Evolutionary conservation across 1,140 invertebrate genomes (phyloP), one percentile per base, ranked within the genome.

Genomic region (Sminthurinus signatus): DNA sequence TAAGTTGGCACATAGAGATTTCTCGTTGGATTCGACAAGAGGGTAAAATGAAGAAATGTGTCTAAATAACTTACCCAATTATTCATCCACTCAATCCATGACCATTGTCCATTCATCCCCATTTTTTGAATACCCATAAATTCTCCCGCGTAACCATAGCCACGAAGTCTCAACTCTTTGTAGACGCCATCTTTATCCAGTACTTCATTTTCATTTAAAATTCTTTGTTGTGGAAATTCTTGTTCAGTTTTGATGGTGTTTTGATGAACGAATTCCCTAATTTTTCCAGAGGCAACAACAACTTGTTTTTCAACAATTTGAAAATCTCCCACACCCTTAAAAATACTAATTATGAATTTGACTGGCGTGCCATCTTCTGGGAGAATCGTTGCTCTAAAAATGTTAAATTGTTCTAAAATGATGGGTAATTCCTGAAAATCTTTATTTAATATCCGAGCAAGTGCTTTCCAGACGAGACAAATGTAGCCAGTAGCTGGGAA

Each of bases 401-500:
- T 92, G 60, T 86, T 84, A 0, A 97, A 82, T 75, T 97, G 84
- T 76, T 96, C 89, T 71, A 98, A 81, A n/a, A n/a, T n/a, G n/a
- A n/a, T n/a, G n/a, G n/a, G n/a, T n/a, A n/a, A n/a, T n/a, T n/a
- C n/a, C n/a, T n/a, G n/a, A n/a, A n/a, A n/a, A n/a, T n/a, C n/a
- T n/a, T n/a, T n/a, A n/a, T n/a, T n/a, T n/a, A n/a, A n/a, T n/a
- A n/a, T n/a, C n/a, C 93, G 94, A 2, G 93, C 93, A 62, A 94
- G 84, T 0, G 91, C 89, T 76, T 87, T 89, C 95, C 95, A 98
- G 0, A 89, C 93, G 1, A 98, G 76, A 1, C 84, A 84, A 78
- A 98, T 80, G 74, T 98, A 97, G 10, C 93, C 95, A 44, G 95
- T 97, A 48, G 94, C 95, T 14, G 96, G 96, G 79, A 93, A 98